Conservation (phyloP, 2,797 vertebrate genomes). For the Gymnodraco acuticeps region DNA sequence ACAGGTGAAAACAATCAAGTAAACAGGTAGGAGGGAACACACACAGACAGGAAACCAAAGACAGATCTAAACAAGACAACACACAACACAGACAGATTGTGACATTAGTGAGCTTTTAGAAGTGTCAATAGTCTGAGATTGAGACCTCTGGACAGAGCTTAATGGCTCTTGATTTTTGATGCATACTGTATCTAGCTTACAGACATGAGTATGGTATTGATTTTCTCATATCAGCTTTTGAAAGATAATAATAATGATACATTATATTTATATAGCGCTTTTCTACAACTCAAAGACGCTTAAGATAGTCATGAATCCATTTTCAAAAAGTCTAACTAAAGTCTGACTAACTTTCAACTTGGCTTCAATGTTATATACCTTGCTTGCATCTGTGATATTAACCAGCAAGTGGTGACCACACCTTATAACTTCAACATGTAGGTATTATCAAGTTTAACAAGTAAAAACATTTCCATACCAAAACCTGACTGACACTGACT, state of each 20-base stretch:
- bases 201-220: neutral
- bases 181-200: neutral
- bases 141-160: neutral
- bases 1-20: too few relatives aligned
- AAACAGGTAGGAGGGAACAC: too few relatives aligned
- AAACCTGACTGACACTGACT: neutral
- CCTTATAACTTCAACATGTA: neutral
- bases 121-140: neutral
- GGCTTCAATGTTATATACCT: neutral
- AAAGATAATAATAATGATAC: too few relatives aligned
- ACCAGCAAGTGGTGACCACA: neutral
- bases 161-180: neutral
- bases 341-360: too few relatives aligned
- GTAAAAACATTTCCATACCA: slow-evolving; percentile 7
- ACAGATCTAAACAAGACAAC: too few relatives aligned
- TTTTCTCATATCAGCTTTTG: neutral
- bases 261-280: too few relatives aligned
- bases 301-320: too few relatives aligned
- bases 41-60: too few relatives aligned
- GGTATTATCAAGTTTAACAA: neutral
- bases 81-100: too few relatives aligned
- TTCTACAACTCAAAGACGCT: too few relatives aligned
- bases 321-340: too few relatives aligned
- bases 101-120: neutral
- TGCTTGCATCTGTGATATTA: neutral